Base-by-base conservation (phyloP, 1,140 invertebrate genomes). In the Drosophila navojoa region DNA sequence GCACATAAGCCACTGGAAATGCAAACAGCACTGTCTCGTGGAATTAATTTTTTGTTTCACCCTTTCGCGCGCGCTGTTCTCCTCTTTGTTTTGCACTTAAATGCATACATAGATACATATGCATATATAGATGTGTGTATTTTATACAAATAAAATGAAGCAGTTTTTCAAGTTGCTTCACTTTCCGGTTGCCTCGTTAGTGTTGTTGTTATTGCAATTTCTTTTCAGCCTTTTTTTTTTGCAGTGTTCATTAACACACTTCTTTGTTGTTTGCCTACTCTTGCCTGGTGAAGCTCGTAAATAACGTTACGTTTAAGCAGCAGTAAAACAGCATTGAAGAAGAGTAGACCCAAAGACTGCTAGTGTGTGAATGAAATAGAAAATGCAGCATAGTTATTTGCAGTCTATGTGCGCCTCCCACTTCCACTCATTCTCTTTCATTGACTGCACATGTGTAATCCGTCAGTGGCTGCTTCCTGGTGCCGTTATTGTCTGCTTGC, bases 171-270 rank as follows among this genome's bases (percentile, higher is more conserved):
- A 45, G 42, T 76, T 59, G 79, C 62, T 63, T 84, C 67, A 73
- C 74, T 85, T 84, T 85, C 81, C 81, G 81, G 77, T 70, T 80
- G 73, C 64, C 70, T 79, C 50, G 22, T 52, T 29, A 44, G 22
- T 42, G 35, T 58, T 58, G 55, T 19, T 44, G 29, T 45, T 42
- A 45, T 49, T 71, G 69, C 69, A 62, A 71, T 71, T 71, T 70
- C 58, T 62, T 70, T 70, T 44, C 19, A 29, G 72, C 40, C 71
- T 60, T 76, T 42, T 57, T 54, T n/a, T 55, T 70, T 57, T 64
- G 44, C 70, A 50, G 19, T 73, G 77, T 85, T 81, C 73, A 85
- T 81, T 86, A 85, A 81, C 81, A 85, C 81, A 85, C 77, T 86
- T 86, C 76, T 66, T 70, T 60, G 57, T 70, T 60, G 57, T 45